Evolutionary conservation across 2,888 invertebrate genomes (phyloP).

Genomic region (Rhingia campestris): DNA sequence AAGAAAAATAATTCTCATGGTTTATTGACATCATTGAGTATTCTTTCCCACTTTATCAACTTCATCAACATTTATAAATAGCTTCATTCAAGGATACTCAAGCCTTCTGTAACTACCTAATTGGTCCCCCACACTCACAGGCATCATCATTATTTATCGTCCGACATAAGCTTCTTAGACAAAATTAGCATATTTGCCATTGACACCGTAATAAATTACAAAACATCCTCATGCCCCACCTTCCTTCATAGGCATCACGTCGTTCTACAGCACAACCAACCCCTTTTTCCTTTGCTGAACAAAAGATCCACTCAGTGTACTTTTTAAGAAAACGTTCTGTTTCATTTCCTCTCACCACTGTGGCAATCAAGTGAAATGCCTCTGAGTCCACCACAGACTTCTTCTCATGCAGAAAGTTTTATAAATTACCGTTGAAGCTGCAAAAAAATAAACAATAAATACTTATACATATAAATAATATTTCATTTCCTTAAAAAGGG

Average conservation of each 20-base stretch:
- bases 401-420: constrained; percentile 41
- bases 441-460: constrained; percentile 67
- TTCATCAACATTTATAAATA: constrained; percentile 15
- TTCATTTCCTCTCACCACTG: constrained; percentile 21
- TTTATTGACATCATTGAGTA: no score
- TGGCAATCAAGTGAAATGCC: constrained; percentile 62
- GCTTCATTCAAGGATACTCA: constrained; percentile 40
- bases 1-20: no score
- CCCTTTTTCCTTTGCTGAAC: constrained; percentile 3
- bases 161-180: constrained; percentile 59
- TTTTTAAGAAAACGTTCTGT: constrained; percentile 19
- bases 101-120: constrained; percentile 54
- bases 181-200: constrained; percentile 72
- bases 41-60: neutral
- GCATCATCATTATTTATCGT: constrained; percentile 65
- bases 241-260: neutral
- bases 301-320: constrained; percentile 37
- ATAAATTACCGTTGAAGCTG: constrained; percentile 70
- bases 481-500: constrained; percentile 59
- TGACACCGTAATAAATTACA: constrained; percentile 72
- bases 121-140: constrained; percentile 33
- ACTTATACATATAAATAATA: constrained; percentile 70
- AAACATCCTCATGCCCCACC: constrained; percentile 20
- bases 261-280: neutral
- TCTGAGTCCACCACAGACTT: constrained; percentile 30